These are phyloP conservation scores for Microctenopoma lineatum DNA, from an alignment of 2,797 vertebrate species.

Conservation along the genomic window DNA sequence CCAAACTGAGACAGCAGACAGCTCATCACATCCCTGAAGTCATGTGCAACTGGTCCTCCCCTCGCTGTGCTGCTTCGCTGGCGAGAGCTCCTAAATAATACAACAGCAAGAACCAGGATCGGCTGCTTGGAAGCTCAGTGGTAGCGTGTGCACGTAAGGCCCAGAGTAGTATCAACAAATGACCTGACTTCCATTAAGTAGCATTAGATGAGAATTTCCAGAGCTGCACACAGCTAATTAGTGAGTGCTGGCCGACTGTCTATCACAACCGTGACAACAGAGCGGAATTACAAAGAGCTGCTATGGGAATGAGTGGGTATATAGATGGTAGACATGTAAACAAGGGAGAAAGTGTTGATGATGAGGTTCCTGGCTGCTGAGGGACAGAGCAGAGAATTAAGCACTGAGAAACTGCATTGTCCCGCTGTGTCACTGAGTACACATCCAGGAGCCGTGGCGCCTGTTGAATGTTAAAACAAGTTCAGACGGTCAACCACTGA, in stretches of 20 bases:
- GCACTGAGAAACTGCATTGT: slow-evolving; percentile 24
- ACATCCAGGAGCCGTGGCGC: slow-evolving; percentile 16
- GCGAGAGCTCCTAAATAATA: slow-evolving; percentile 64
- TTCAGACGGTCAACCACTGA: slow-evolving; percentile 28
- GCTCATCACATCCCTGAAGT: slow-evolving; percentile 31
- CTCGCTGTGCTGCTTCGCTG: slow-evolving; percentile 16
- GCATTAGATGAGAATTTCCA: slow-evolving; percentile 61
- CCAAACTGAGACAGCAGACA: slow-evolving; percentile 52
- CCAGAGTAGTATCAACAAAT: slow-evolving; percentile 59
- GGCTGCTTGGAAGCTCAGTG: slow-evolving; percentile 56
- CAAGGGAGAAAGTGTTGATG: slow-evolving; percentile 60
- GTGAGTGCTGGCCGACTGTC: slow-evolving; percentile 56
- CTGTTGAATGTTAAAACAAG: slow-evolving; percentile 56
- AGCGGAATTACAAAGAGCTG: slow-evolving; percentile 52
- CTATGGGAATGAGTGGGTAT: slow-evolving; percentile 48
- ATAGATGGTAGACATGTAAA: slow-evolving; percentile 62
- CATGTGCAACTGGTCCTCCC: slow-evolving; percentile 25
- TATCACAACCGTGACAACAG: slow-evolving; percentile 62
- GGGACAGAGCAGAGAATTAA: slow-evolving; percentile 46
- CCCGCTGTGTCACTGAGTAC: slow-evolving; percentile 25
- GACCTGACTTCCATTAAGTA: slow-evolving; percentile 66
- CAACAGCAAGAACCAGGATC: slow-evolving; percentile 53
- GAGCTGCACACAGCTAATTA: slow-evolving; percentile 67
- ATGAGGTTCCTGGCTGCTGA: slow-evolving; percentile 45
- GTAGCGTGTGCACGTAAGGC: slow-evolving; percentile 32